phyloP scores from a whole-genome alignment of 2,113 vertebrate genomes.

The Hucho hucho region DNA sequence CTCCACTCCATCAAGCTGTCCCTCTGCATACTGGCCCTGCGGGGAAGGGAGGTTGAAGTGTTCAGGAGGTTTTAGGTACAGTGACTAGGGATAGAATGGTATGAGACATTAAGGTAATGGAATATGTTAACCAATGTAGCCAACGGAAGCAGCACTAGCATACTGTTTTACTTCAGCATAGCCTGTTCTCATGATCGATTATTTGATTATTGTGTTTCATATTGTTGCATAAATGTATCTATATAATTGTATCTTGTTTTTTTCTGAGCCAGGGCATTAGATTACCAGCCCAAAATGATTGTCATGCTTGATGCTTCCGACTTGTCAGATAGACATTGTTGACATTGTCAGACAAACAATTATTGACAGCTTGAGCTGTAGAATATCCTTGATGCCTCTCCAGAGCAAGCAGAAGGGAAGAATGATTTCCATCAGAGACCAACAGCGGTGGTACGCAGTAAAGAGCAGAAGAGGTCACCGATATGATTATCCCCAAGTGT shows the following conservation, averaged over 20 bases:
- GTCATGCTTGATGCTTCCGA: slow-evolving; percentile 28
- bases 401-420: slow-evolving; percentile 35
- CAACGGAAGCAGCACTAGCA: too few relatives aligned
- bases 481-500: slow-evolving; percentile 71
- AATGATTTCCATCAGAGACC: slow-evolving; percentile 50
- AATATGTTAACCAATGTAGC: too few relatives aligned
- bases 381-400: slow-evolving; percentile 49
- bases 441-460: slow-evolving; percentile 37
- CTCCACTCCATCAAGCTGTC: slow-evolving; percentile 69
- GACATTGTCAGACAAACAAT: slow-evolving; percentile 32
- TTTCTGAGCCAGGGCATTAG: background rate
- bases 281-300: slow-evolving; percentile 34
- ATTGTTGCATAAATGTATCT: too few relatives aligned
- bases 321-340: slow-evolving; percentile 40
- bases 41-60: slow-evolving; percentile 30
- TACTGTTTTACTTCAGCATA: too few relatives aligned
- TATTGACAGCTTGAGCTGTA: slow-evolving; percentile 9
- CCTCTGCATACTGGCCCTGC: slow-evolving; percentile 49
- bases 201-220: too few relatives aligned
- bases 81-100: slow-evolving; percentile 36
- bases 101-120: background rate
- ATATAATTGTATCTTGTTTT: background rate
- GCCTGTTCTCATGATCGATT: too few relatives aligned
- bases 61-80: slow-evolving; percentile 58
- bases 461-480: slow-evolving; percentile 58